These are phyloP conservation scores for Brachypterus glaber DNA, from an alignment of 2,888 invertebrate genomes.

Conservation along the genomic window DNA sequence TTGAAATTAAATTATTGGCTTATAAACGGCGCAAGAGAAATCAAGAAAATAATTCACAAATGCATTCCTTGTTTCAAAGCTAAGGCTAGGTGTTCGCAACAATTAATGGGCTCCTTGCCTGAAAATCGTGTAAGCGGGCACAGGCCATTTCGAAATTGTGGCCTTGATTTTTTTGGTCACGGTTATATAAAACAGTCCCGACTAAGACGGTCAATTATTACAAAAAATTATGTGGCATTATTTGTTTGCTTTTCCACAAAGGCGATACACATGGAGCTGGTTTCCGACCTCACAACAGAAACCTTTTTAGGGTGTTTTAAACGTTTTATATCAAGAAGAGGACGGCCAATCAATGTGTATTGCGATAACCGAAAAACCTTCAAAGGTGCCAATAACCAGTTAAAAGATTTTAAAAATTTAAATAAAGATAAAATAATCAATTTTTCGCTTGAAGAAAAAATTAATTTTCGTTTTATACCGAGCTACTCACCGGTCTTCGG, in stretches of 20 bases:
- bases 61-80: conserved; percentile 11
- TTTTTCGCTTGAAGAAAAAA: not conserved
- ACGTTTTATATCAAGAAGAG: conserved; percentile 12
- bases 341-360: conserved; percentile 8
- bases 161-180: conserved; percentile 12
- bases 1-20: conserved; percentile 14
- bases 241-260: too few relatives aligned
- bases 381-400: conserved; percentile 13
- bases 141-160: conserved; percentile 9
- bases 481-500: too few relatives aligned
- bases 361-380: conserved; percentile 14
- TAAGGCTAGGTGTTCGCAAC: conserved; percentile 8
- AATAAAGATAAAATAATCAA: not conserved
- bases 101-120: conserved; percentile 15
- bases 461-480: not conserved
- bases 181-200: conserved; percentile 9
- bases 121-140: conserved; percentile 8
- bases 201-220: conserved; percentile 2
- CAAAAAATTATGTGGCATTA: conserved; percentile 10
- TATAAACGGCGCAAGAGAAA: conserved; percentile 13
- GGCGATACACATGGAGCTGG: conserved; percentile 12
- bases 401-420: conserved; percentile 3
- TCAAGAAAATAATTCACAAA: conserved; percentile 14
- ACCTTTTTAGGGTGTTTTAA: conserved; percentile 12
- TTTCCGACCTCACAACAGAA: conserved; percentile 14